phyloP scores from a whole-genome alignment of 2,797 vertebrate species.

The Anguilla marmorata region DNA sequence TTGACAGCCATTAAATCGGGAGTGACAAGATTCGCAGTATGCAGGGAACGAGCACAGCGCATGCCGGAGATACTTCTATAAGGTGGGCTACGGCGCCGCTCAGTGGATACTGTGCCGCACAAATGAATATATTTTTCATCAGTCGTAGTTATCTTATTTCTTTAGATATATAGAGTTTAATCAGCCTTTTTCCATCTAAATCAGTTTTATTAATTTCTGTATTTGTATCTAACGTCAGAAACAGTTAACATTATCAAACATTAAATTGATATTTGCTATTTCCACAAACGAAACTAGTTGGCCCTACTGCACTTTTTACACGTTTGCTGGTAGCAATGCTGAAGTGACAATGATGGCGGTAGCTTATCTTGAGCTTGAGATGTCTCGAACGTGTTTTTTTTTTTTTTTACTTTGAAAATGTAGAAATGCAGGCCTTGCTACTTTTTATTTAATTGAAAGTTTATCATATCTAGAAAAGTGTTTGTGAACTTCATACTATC shows the following conservation, averaged over 20 bases:
- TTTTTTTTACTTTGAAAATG: background rate
- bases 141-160: background rate
- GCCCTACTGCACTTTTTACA: background rate
- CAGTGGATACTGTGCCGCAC: conserved; percentile 63
- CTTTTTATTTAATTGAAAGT: background rate
- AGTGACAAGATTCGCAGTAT: conserved; percentile 68
- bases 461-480: background rate
- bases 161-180: background rate
- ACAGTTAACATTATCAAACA: background rate
- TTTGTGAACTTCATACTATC: background rate
- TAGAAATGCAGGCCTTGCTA: background rate
- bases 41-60: background rate
- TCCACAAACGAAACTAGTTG: background rate
- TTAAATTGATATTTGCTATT: background rate
- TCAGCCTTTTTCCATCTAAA: background rate
- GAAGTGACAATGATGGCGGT: background rate
- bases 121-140: background rate
- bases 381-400: too few relatives aligned
- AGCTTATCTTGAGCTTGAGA: background rate
- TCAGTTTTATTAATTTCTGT: background rate
- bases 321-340: background rate
- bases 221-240: background rate
- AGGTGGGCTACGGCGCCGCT: conserved; percentile 74
- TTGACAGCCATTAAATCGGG: conserved; percentile 90
- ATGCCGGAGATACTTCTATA: conserved; percentile 18